Evolutionary conservation across 2,888 invertebrate species (phyloP).

Genomic region (Chelonus formosanus): DNA sequence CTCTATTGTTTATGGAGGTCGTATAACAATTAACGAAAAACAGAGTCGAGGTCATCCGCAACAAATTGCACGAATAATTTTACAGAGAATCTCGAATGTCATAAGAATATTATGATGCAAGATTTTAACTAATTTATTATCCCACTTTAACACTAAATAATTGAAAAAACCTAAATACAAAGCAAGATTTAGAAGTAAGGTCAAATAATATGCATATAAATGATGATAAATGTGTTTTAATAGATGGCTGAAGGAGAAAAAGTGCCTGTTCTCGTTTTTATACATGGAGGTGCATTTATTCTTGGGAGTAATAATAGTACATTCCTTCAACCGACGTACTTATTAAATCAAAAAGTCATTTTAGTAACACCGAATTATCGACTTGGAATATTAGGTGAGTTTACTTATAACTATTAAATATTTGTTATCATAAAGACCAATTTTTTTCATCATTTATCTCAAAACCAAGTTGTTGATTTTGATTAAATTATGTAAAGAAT

Average conservation of each 20-base stretch:
- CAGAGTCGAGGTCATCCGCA: constrained; percentile 36
- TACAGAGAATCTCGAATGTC: constrained; percentile 16
- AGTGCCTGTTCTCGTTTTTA: constrained; percentile 52
- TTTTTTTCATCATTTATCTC: too few relatives aligned
- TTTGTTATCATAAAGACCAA: not conserved
- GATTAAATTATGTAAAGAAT: too few relatives aligned
- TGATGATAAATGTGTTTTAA: constrained; percentile 19
- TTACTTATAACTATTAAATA: not conserved
- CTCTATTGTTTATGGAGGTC: constrained; percentile 41
- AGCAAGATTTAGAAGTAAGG: not conserved
- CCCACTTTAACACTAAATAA: too few relatives aligned
- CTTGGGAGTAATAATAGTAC: constrained; percentile 49
- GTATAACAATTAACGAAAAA: constrained; percentile 37
- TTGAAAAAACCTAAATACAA: too few relatives aligned
- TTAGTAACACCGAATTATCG: constrained; percentile 58
- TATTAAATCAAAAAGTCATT: constrained; percentile 53
- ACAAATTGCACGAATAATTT: constrained; percentile 26
- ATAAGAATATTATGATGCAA: constrained; percentile 10
- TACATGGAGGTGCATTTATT: constrained; percentile 52
- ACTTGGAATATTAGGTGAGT: constrained; percentile 54
- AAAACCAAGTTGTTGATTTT: too few relatives aligned
- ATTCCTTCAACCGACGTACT: constrained; percentile 49
- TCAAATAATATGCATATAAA: too few relatives aligned
- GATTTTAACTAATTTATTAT: not conserved
- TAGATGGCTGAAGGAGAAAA: constrained; percentile 39